Percentiles rank a stretch among this genome's conserved stretches.
These are phyloP conservation scores for Hippocampus barbouri DNA, from an alignment of 2,113 vertebrate genomes.

Conservation along the genomic window DNA sequence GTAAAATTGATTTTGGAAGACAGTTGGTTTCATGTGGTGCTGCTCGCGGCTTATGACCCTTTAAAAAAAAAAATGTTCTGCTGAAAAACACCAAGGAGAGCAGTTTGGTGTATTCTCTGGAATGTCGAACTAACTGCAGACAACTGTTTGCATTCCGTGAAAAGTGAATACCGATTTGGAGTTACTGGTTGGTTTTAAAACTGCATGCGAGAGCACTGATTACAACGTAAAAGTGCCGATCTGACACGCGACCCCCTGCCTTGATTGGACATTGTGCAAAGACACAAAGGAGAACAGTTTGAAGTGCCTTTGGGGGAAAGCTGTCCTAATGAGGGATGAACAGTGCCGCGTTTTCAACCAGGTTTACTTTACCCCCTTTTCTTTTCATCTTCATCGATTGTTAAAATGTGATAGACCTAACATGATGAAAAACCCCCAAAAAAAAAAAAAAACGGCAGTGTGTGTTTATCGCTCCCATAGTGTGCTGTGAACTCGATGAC, in stretches of 20 bases:
- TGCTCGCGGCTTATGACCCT: not conserved
- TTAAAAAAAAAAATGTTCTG: not conserved
- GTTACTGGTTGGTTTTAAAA: not conserved
- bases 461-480: no score
- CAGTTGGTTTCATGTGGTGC: not conserved
- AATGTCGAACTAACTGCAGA: not conserved
- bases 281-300: not conserved
- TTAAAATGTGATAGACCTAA: no score
- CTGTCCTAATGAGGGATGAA: not conserved
- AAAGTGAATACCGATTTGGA: not conserved
- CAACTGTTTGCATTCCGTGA: not conserved
- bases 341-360: no score
- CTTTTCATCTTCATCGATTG: no score
- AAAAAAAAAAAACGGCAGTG: no score
- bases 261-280: not conserved
- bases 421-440: no score
- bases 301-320: not conserved
- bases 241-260: not conserved
- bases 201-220: not conserved
- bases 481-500: no score
- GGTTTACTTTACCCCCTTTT: no score
- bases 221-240: not conserved
- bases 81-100: not conserved
- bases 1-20: constrained; percentile 10
- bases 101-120: not conserved